Evolutionary conservation across 2,113 vertebrate genomes (phyloP).

Genomic region (Coracopsis vasa): DNA sequence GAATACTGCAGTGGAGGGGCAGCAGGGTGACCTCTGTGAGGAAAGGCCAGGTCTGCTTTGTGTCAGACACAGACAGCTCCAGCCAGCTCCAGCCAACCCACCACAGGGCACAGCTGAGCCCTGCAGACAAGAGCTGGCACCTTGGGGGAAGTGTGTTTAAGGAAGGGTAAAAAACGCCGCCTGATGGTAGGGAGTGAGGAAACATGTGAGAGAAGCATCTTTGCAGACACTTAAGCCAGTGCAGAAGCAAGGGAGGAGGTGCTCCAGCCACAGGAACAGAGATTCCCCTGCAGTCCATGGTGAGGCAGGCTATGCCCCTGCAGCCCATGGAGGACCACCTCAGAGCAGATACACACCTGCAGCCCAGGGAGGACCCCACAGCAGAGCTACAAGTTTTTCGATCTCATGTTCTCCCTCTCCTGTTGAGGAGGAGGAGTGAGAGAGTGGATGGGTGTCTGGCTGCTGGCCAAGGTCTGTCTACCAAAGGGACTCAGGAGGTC

Average conservation of each 20-base stretch:
- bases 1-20: too few species aligned
- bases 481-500: background rate
- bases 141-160: rapidly evolving
- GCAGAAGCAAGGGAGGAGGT: background rate
- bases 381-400: background rate
- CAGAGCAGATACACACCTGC: background rate
- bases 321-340: background rate
- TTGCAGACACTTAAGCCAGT: background rate
- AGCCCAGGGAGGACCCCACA: background rate
- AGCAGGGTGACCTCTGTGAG: background rate
- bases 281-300: rapidly evolving
- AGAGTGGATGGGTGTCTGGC: background rate
- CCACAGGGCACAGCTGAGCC: rapidly evolving
- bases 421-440: background rate
- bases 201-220: background rate
- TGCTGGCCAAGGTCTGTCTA: background rate
- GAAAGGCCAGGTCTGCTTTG: rapidly evolving
- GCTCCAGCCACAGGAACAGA: rapidly evolving
- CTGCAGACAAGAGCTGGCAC: rapidly evolving
- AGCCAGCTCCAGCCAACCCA: rapidly evolving
- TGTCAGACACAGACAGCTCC: background rate
- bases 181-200: background rate
- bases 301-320: background rate
- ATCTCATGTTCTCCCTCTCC: background rate
- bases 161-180: background rate